Evolutionary conservation across 2,113 vertebrate species (phyloP), one percentile per base, ranked within the genome.

Genomic region (Rallus limicola): DNA sequence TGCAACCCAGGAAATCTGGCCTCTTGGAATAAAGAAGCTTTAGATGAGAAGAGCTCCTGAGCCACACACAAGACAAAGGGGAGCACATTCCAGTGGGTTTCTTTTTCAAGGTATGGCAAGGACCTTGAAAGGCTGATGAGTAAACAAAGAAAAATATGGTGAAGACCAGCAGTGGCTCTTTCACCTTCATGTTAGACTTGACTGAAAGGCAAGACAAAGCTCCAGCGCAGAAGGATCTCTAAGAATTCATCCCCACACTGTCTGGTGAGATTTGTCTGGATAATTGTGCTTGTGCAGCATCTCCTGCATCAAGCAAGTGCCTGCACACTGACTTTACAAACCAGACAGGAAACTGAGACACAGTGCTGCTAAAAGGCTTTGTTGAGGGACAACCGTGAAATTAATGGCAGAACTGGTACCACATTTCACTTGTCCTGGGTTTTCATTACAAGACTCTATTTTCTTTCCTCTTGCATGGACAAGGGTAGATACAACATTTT

Each of bases 361-460:
- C 36, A 14, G 11, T 26, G 38, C 9, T 11, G 9, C 17, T 17
- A 13, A 67, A 8, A 53, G 10, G 11, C 36, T 86, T 77, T 82
- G 50, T 13, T 0, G 0, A 53, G 42, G n/a, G 17, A 42, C 21
- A 55, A 0, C 19, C 1, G 0, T 28, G 55, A 29, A 16, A 12
- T 9, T n/a, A 62, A 7, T n/a, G 56, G 31, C 16, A 77, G 44
- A 65, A 62, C 1, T 3, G 20, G 38, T 53, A 58, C 20, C 4
- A 62, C 42, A 79, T 48, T 25, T 40, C n/a, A 10, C 3, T 76
- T 82, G 28, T 64, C 29, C 11, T 26, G 17, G 8, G 7, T 82
- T 87, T 91, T 63, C 23, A 42, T 25, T 1, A 4, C 31, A 80
- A 67, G 33, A 23, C 8, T 0, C 0, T 40, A 3, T 69, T 52